Conservation (phyloP, 2,888 invertebrate genomes). For the Apoderus coryli region DNA sequence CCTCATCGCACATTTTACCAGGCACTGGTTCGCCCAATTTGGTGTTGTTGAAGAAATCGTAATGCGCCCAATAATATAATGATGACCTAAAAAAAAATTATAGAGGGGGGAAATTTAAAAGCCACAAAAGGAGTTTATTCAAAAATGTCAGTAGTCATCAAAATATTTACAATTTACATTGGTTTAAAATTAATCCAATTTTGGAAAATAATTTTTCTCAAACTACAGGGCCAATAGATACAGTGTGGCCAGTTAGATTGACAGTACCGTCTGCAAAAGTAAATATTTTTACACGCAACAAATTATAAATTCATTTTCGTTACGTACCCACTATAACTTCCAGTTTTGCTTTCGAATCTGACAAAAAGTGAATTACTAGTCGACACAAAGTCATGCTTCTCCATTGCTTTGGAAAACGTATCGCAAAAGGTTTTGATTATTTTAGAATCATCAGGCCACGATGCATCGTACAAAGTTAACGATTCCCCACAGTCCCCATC, state of each 20-base stretch:
- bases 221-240: too few relatives aligned
- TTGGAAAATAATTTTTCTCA: too few relatives aligned
- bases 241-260: too few relatives aligned
- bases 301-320: too few relatives aligned
- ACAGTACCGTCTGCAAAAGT: too few relatives aligned
- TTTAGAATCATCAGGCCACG: slow-evolving; percentile 74
- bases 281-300: too few relatives aligned
- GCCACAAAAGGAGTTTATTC: too few relatives aligned
- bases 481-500: slow-evolving; percentile 85
- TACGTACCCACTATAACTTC: slow-evolving; percentile 72
- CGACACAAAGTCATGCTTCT: slow-evolving; percentile 84
- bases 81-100: slow-evolving; percentile 49
- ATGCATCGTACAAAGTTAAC: slow-evolving; percentile 76
- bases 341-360: slow-evolving; percentile 80
- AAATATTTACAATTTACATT: too few relatives aligned
- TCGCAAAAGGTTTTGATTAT: slow-evolving; percentile 92
- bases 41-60: slow-evolving; percentile 86
- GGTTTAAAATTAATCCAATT: too few relatives aligned
- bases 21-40: slow-evolving; percentile 70
- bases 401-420: slow-evolving; percentile 84
- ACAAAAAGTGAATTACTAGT: slow-evolving; percentile 77
- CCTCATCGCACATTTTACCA: slow-evolving; percentile 74
- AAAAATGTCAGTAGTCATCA: too few relatives aligned
- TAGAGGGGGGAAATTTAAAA: too few relatives aligned
- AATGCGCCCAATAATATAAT: slow-evolving; percentile 87